A percentile compares a stretch with the other conserved stretches of the same genome.
These are phyloP conservation scores for Eupithecia subumbrata DNA, from an alignment of 2,888 invertebrate species.

Conservation along the genomic window DNA sequence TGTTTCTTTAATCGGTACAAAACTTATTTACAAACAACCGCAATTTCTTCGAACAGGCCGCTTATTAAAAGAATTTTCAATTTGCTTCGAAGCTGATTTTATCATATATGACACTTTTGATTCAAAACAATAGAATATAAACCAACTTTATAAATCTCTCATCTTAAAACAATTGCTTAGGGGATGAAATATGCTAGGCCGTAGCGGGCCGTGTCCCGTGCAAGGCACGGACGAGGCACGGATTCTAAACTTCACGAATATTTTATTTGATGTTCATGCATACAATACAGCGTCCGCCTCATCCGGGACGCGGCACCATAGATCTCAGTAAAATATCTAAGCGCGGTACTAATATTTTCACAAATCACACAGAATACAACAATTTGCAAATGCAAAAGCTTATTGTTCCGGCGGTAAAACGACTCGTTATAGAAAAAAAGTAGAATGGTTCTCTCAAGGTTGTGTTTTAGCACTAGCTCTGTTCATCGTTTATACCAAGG, in stretches of 20 bases:
- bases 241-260: too few relatives aligned
- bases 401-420: neutral
- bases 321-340: too few relatives aligned
- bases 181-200: too few relatives aligned
- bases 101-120: neutral
- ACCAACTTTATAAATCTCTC: too few relatives aligned
- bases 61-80: neutral
- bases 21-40: neutral
- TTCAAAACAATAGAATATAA: neutral
- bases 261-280: too few relatives aligned
- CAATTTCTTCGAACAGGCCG: neutral
- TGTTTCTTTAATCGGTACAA: neutral
- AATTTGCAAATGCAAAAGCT: neutral
- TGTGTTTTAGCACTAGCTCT: neutral
- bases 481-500: neutral
- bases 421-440: neutral
- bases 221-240: too few relatives aligned
- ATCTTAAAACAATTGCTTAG: too few relatives aligned
- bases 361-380: neutral
- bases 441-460: neutral
- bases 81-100: neutral
- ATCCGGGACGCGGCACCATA: too few relatives aligned
- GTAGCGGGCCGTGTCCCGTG: too few relatives aligned
- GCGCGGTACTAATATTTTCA: neutral
- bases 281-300: too few relatives aligned